phyloP scores from a whole-genome alignment of 2,888 invertebrate species.

The Drosophila merina region DNA sequence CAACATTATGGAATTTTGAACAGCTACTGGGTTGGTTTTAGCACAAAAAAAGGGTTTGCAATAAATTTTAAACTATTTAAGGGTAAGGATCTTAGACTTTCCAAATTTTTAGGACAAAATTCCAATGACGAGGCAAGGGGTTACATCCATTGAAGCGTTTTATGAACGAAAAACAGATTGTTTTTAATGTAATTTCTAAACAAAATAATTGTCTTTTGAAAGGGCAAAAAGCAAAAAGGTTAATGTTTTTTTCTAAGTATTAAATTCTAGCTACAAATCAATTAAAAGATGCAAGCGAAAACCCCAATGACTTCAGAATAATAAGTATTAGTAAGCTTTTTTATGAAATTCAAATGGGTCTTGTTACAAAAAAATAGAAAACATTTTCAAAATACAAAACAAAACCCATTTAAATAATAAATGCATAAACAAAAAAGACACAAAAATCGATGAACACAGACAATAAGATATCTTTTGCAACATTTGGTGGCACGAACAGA shows the following conservation, averaged over 20 bases:
- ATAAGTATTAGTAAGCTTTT: neutral
- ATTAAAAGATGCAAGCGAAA: neutral
- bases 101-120: neutral
- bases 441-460: conserved; percentile 22
- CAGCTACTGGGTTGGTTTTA: neutral
- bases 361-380: neutral
- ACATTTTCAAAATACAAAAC: neutral
- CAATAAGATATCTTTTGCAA: conserved; percentile 9
- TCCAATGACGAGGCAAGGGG: neutral
- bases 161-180: neutral
- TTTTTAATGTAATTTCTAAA: neutral
- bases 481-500: conserved; percentile 8
- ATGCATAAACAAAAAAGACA: conserved; percentile 3
- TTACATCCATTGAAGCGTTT: neutral
- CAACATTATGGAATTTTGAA: neutral
- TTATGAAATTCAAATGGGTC: neutral
- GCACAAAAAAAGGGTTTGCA: no score
- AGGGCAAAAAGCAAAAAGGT: neutral
- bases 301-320: neutral
- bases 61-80: no score
- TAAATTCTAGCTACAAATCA: neutral
- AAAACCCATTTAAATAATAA: conserved; percentile 10
- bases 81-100: no score
- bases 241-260: neutral
- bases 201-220: neutral